These are phyloP conservation scores for Procapra przewalskii DNA, from an alignment of 2,113 vertebrate genomes.

Conservation along the genomic window DNA sequence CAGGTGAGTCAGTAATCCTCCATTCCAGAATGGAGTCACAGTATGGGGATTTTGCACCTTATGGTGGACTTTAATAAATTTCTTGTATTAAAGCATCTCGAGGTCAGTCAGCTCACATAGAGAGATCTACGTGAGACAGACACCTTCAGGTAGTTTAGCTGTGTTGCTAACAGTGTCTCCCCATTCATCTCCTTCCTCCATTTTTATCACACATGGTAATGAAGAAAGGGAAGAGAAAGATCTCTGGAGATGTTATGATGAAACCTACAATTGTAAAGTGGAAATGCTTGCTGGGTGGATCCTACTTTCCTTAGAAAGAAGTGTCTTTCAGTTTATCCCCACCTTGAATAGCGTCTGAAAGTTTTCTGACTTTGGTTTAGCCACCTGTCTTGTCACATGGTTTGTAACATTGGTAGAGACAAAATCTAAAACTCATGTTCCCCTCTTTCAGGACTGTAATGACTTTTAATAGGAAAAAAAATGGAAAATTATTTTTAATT, in stretches of 20 bases:
- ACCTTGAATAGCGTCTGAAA: neutral
- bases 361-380: neutral
- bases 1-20: neutral
- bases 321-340: neutral
- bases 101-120: neutral
- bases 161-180: neutral
- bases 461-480: neutral
- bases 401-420: neutral
- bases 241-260: neutral
- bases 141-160: neutral
- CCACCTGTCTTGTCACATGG: neutral
- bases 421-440: neutral
- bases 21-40: neutral
- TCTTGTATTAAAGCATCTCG: neutral
- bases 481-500: neutral
- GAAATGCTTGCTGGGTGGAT: neutral
- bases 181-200: neutral
- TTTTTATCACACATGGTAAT: neutral
- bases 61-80: neutral
- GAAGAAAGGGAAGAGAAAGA: constrained; percentile 2
- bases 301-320: neutral
- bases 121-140: neutral
- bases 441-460: neutral
- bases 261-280: neutral
- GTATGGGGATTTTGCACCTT: neutral